Evolutionary conservation across 1,140 invertebrate genomes (phyloP).

Genomic region (Leptonema lineaticorne): DNA sequence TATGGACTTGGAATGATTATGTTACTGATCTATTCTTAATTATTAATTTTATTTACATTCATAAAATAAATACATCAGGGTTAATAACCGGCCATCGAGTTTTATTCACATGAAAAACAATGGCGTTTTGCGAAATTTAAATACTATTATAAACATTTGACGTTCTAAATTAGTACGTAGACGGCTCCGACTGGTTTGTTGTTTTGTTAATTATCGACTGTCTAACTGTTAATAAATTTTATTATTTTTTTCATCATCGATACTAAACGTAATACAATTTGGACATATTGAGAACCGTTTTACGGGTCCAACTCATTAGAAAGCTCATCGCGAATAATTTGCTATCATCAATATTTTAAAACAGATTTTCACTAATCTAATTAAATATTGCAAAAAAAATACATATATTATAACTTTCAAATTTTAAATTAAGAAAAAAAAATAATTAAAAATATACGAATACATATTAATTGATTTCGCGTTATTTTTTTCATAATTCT

Average conservation of each 20-base stretch:
- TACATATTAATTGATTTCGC: too few relatives aligned
- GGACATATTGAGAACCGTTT: neutral
- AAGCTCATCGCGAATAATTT: neutral
- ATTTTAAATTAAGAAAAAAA: too few relatives aligned
- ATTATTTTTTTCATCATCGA: too few relatives aligned
- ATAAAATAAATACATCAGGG: neutral
- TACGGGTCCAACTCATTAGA: neutral
- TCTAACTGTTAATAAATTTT: neutral
- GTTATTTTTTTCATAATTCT: too few relatives aligned
- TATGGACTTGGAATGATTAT: too few relatives aligned
- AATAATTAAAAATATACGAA: too few relatives aligned
- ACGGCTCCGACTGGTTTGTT: neutral
- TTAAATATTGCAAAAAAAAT: too few relatives aligned
- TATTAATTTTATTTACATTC: neutral
- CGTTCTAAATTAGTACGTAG: neutral
- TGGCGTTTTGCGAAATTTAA: neutral
- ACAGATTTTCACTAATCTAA: too few relatives aligned
- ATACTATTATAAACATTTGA: neutral
- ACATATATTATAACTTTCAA: too few relatives aligned
- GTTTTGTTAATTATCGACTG: neutral
- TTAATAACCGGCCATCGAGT: neutral
- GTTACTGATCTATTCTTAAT: too few relatives aligned
- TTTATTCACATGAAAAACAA: too few relatives aligned
- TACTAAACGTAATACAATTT: neutral
- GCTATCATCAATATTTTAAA: too few relatives aligned